Percentiles rank a stretch among this genome's conserved stretches.
Evolutionary conservation across 92 coral and sea anemone genomes (phyloP).

Genomic region (Umimayanthus chanpuru): DNA sequence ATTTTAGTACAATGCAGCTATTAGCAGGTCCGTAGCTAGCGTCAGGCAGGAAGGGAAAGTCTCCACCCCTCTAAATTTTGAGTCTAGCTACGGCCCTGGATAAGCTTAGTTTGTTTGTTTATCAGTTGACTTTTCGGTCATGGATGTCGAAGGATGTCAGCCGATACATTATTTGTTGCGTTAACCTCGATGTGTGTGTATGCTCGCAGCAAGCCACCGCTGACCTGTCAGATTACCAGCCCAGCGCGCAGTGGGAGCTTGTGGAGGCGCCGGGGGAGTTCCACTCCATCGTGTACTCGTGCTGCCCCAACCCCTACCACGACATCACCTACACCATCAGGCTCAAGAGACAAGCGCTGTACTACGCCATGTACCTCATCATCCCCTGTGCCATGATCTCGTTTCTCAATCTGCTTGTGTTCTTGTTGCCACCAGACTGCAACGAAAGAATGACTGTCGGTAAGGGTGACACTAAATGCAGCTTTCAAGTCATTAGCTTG

Average conservation of each 20-base stretch:
- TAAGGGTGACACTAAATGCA: slow-evolving; percentile 40
- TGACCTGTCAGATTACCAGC: slow-evolving; percentile 66
- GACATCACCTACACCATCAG: slow-evolving; percentile 80
- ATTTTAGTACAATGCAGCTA: too few relatives aligned
- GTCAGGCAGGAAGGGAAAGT: too few relatives aligned
- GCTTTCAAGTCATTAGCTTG: too few relatives aligned
- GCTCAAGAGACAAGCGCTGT: slow-evolving; percentile 80
- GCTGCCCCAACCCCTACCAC: slow-evolving; percentile 81
- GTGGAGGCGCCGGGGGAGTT: slow-evolving; percentile 65
- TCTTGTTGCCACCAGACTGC: slow-evolving; percentile 92
- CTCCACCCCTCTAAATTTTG: too few relatives aligned
- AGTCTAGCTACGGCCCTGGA: too few relatives aligned
- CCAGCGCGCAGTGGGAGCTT: slow-evolving; percentile 87
- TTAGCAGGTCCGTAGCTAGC: too few relatives aligned
- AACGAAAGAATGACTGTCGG: slow-evolving; percentile 98
- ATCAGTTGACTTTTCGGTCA: too few relatives aligned
- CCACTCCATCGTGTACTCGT: slow-evolving; percentile 60
- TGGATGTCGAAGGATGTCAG: too few relatives aligned
- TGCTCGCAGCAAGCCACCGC: slow-evolving; percentile 60
- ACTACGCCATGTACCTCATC: slow-evolving; percentile 88
- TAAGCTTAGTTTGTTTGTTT: too few relatives aligned
- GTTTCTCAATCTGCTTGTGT: slow-evolving; percentile 75
- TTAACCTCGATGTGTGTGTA: neutral
- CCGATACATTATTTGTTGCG: too few relatives aligned
- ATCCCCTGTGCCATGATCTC: slow-evolving; percentile 91